These are phyloP conservation scores for Apaloderma vittatum DNA, from an alignment of 2,113 vertebrate genomes.

Conservation along the genomic window DNA sequence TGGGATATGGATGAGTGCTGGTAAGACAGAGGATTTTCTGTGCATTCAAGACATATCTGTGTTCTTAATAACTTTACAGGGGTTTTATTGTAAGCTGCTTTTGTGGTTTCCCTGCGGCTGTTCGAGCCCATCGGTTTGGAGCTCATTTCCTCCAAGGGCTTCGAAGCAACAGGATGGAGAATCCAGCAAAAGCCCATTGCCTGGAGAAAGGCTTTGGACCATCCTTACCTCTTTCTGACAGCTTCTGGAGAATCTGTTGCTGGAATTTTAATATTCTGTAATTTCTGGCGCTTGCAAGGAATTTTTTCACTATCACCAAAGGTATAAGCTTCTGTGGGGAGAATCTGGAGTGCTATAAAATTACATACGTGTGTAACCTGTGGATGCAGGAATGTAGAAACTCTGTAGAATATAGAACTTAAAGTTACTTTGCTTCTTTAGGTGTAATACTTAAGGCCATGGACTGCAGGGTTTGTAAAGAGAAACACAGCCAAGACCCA, in stretches of 20 bases:
- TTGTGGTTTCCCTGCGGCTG: background rate
- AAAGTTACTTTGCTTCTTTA: background rate
- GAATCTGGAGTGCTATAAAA: background rate
- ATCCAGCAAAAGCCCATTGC: background rate
- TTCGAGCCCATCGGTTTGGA: background rate
- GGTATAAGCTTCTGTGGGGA: background rate
- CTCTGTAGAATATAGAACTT: background rate
- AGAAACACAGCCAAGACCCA: background rate
- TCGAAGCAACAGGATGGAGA: background rate
- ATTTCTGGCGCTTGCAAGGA: background rate
- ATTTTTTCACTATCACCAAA: background rate
- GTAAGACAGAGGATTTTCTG: slow-evolving; percentile 49
- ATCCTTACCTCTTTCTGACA: background rate
- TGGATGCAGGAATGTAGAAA: background rate
- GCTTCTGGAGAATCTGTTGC: background rate
- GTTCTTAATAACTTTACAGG: slow-evolving; percentile 38
- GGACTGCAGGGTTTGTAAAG: background rate
- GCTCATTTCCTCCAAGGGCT: background rate
- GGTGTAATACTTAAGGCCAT: background rate
- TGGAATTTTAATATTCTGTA: background rate
- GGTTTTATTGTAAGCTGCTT: slow-evolving; percentile 56
- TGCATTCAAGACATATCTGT: slow-evolving; percentile 16
- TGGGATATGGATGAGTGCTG: background rate
- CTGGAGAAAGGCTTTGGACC: background rate
- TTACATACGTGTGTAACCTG: background rate